Percentiles rank a stretch among this genome's conserved stretches.
phyloP scores from a whole-genome alignment of 2,797 vertebrate genomes.

The Artibeus lituratus region DNA sequence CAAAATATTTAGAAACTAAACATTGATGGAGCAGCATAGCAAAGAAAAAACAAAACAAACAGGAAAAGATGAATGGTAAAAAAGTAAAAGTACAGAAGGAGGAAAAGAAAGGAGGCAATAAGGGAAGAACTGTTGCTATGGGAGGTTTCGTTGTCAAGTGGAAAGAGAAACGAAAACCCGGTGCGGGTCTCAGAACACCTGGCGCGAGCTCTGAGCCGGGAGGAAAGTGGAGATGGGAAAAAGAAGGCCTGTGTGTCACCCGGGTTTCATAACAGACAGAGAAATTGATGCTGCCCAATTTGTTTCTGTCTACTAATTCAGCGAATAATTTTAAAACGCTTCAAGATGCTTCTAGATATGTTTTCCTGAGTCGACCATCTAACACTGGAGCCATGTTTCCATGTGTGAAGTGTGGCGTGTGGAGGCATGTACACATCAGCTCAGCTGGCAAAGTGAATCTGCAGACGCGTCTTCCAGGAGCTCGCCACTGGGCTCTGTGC shows the following conservation, averaged over 20 bases:
- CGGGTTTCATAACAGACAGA: background rate
- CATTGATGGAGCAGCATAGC: background rate
- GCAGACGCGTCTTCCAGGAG: background rate
- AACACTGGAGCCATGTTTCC: background rate
- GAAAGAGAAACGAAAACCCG: background rate
- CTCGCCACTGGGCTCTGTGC: background rate
- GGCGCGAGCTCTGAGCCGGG: background rate
- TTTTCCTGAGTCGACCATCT: background rate
- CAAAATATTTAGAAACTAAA: constrained; percentile 31
- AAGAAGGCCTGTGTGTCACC: background rate
- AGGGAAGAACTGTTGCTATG: too few relatives aligned
- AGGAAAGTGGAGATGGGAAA: background rate
- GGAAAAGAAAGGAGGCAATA: too few relatives aligned
- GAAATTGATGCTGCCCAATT: background rate
- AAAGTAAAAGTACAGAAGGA: background rate
- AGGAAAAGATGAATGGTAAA: background rate
- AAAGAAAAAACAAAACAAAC: background rate
- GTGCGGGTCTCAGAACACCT: background rate
- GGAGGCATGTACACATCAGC: fast-evolving
- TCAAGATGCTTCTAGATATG: background rate
- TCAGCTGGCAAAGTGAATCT: background rate
- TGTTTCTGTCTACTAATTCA: background rate
- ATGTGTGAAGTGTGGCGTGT: background rate
- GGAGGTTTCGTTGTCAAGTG: too few relatives aligned
- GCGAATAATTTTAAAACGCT: background rate